Percentiles rank a stretch among this genome's conserved stretches.
Conservation (phyloP, 2,113 vertebrate species). For the Dicerorhinus sumatrensis region DNA sequence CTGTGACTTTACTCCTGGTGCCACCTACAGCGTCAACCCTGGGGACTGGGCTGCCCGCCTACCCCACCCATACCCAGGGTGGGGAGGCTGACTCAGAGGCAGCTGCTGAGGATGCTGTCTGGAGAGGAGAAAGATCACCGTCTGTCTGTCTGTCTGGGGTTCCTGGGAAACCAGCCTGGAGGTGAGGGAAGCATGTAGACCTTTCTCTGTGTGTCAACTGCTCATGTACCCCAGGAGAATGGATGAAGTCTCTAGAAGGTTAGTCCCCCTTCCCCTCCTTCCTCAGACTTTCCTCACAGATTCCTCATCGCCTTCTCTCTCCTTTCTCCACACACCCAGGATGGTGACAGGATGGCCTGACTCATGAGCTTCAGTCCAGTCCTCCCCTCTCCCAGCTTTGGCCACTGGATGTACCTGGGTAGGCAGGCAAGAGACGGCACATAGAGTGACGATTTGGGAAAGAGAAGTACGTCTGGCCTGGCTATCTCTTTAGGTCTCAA, state of each 20-base stretch:
- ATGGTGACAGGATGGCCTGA: background rate
- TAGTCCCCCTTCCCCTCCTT: background rate
- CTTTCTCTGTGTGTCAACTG: background rate
- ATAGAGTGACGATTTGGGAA: background rate
- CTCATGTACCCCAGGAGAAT: background rate
- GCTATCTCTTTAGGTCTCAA: background rate
- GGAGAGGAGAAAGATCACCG: slow-evolving; percentile 19
- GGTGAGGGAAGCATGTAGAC: background rate
- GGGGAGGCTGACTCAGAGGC: slow-evolving; percentile 69
- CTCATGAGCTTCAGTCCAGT: background rate
- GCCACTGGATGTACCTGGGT: too few species aligned
- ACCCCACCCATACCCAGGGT: slow-evolving; percentile 15
- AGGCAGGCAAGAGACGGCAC: background rate
- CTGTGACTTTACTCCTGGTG: background rate
- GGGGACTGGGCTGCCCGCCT: background rate
- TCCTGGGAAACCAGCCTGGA: slow-evolving; percentile 8
- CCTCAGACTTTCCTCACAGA: background rate
- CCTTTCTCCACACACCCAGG: background rate
- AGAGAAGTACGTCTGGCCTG: background rate
- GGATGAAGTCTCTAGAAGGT: background rate
- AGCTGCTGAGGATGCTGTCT: slow-evolving; percentile 57
- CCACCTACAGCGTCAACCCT: background rate
- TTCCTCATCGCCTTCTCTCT: background rate
- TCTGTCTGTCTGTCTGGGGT: slow-evolving; percentile 30
- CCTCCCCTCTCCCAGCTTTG: background rate